Base-by-base conservation (phyloP, 2,888 invertebrate species). In the Limnephilus marmoratus region DNA sequence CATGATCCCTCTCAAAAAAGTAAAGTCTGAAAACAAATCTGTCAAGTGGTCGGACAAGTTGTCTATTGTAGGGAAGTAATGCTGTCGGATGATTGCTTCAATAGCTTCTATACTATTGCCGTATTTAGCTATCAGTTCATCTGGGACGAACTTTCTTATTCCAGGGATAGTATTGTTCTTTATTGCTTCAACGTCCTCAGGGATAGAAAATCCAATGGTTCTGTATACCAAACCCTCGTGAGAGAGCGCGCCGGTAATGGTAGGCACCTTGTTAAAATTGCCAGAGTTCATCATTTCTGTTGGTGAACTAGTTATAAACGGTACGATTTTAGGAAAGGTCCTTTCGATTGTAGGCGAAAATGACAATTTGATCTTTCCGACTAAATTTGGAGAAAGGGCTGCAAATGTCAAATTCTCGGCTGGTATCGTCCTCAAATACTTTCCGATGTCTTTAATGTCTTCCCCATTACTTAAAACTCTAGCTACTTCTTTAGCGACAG, bases 271-370 rank as follows among this genome's bases (percentile, higher is more conserved):
- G 29, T 37, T 45, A 82, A 81, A 91, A 24, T 34, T 29, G 18
- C 91, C 91, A 0, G 88, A 31, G n/a, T 29, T 49, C 81, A 88
- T 81, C 1, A 87, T 18, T 5, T 81, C 49, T 41, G 45, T n/a
- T 0, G 96, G 95, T 24, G 95, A 94, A 89, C 95, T 95, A 11
- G 95, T 94, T 34, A 97, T 94, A 94, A 97, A 96, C 11, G 95
- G 95, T 91, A 95, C 95, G 94, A 96, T 95, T 80, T 95, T 95
- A 1, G 88, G 82, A 53, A 95, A 95, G n/a, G 95, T 93, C 7
- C 94, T 94, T 93, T 96, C 95, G 86, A 96, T 94, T 85, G 96
- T 96, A 11, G 96, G 95, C 24, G 96, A 96, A 94, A 96, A 97
- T 37, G 95, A 95, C 94, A 96, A 96, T 93, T 95, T 94, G 83